Conservation (phyloP, 2,797 vertebrate genomes). For the Botia almorhae region DNA sequence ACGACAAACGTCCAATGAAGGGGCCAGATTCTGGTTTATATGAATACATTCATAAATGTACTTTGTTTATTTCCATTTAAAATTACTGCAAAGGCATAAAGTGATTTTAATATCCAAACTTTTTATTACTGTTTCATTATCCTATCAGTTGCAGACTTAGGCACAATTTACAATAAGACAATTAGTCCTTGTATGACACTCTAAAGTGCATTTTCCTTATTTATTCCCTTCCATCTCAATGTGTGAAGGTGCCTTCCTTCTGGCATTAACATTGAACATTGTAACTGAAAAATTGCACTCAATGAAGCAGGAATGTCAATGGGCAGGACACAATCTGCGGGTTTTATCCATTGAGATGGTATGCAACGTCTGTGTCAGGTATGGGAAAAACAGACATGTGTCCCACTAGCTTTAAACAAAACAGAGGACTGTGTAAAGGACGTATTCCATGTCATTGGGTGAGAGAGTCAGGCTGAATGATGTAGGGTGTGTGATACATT, state of each 20-base stretch:
- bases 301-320: neutral
- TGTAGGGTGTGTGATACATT: constrained; percentile 21
- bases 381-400: constrained; percentile 36
- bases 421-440: constrained; percentile 3
- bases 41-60: neutral
- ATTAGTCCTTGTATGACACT: neutral
- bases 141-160: neutral
- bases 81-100: neutral
- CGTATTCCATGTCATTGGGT: constrained; percentile 28
- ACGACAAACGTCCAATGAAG: neutral
- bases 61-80: neutral
- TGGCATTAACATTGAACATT: constrained; percentile 21
- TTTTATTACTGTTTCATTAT: neutral
- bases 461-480: constrained; percentile 57
- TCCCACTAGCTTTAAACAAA: constrained; percentile 25
- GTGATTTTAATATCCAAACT: neutral
- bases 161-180: neutral
- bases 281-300: constrained; percentile 12
- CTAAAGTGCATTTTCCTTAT: neutral
- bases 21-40: neutral
- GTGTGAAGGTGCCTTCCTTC: constrained; percentile 17
- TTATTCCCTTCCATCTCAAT: constrained; percentile 10
- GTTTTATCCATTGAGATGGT: constrained; percentile 24
- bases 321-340: constrained; percentile 33
- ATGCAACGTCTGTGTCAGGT: constrained; percentile 32